Base-by-base conservation (phyloP, 23 tunicate genomes). In the Halocynthia roretzi region DNA sequence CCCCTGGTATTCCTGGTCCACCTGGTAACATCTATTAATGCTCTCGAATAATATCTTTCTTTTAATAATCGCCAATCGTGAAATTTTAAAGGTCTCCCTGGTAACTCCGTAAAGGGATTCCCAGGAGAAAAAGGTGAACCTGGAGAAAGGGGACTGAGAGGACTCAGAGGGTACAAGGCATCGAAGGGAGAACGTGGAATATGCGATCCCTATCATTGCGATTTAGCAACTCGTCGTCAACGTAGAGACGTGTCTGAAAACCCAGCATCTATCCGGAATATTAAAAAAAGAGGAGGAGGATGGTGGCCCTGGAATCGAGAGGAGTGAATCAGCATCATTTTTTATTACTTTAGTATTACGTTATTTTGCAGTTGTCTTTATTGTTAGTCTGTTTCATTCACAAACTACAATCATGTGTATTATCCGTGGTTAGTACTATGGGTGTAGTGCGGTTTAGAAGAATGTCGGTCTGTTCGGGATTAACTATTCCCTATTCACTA, bases 121-220 rank as follows among this genome's bases (percentile, higher is more conserved):
- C 62, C 78, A 54, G 78, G 78, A 74, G 50, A 6, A 53, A 64
- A 74, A 56, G 78, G 78, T 5, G 17, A 54, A 8, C 62, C 64
- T 8, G 78, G 78, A 11, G 64, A 54, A 22, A 63, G 85, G 2
- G 85, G 93, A 7, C 57, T 12, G 5, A 61, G 72, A 56, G 95
- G 95, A 21, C 72, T 77, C 10, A 72, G 87, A 67, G 95, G 93
- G 10, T 21, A 55, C 58, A 64, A 40, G 82, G 95, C 56, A 67
- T 64, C 50, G 50, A 64, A 60, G 85, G 81, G 53, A 10, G 62
- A 78, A 53, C 76, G 67, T 10, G 95, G 87, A 50, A 81, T 70
- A 49, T 88, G 95, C 76, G 80, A 71, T 53, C 82, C 70, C 10
- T 68, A 65, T 9, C 77, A 83, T 21, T 88, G 95, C 77, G n/a